Conservation (phyloP, 1,140 invertebrate genomes). For the Listronotus oregonensis region DNA sequence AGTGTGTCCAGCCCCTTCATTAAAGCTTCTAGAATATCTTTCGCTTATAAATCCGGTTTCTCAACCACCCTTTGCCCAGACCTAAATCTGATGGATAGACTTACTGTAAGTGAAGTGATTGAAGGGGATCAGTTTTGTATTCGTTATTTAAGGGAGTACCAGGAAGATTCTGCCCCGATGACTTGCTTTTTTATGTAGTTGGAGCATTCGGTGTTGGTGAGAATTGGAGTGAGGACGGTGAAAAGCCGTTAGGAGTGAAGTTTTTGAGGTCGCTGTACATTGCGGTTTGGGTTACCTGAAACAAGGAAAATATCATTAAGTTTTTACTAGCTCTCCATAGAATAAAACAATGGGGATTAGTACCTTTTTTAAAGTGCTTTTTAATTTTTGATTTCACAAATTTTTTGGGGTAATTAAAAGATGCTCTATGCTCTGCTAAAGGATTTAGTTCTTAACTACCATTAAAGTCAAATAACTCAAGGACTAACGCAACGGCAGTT, state of each 20-base stretch:
- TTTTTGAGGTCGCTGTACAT: conserved; percentile 23
- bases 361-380: too few relatives aligned
- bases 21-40: conserved; percentile 74
- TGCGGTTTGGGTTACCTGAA: conserved; percentile 33
- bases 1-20: conserved; percentile 69
- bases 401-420: too few relatives aligned
- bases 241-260: conserved; percentile 34
- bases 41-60: conserved; percentile 77
- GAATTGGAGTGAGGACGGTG: conserved; percentile 16
- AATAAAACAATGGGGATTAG: too few relatives aligned
- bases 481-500: too few relatives aligned
- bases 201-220: conserved; percentile 59
- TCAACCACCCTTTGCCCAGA: conserved; percentile 81
- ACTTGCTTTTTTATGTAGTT: conserved; percentile 65
- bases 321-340: too few relatives aligned
- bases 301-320: conserved; percentile 28
- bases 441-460: too few relatives aligned
- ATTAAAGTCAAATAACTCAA: too few relatives aligned
- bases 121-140: conserved; percentile 80
- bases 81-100: conserved; percentile 78
- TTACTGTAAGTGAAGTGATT: conserved; percentile 76
- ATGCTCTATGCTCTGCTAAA: too few relatives aligned
- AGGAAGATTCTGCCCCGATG: conserved; percentile 69
- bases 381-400: too few relatives aligned
- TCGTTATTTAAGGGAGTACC: conserved; percentile 75